Evolutionary conservation across 1,140 invertebrate genomes (phyloP).

Genomic region (Lasaia peninsularis): DNA sequence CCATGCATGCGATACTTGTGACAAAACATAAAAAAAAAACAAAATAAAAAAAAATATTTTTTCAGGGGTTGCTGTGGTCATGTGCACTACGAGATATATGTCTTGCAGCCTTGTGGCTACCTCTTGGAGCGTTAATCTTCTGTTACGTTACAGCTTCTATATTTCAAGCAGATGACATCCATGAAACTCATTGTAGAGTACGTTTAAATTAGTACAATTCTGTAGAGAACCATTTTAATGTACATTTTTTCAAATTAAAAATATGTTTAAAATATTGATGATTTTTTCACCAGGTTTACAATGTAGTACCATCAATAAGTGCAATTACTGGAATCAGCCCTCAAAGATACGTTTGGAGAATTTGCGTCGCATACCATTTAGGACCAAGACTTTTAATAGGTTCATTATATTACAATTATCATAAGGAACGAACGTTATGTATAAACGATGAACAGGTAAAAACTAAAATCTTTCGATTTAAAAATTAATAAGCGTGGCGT

Average conservation of each 20-base stretch:
- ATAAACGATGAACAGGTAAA: constrained; percentile 78
- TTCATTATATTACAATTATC: constrained; percentile 89
- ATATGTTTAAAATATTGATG: not conserved
- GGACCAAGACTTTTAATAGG: constrained; percentile 91
- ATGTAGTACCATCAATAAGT: constrained; percentile 94
- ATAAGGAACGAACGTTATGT: constrained; percentile 81
- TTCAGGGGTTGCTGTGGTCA: constrained; percentile 70
- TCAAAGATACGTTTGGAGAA: constrained; percentile 94
- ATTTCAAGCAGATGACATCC: constrained; percentile 93
- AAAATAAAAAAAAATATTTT: constrained; percentile 12
- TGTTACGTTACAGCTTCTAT: constrained; percentile 92
- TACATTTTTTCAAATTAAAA: constrained; percentile 16
- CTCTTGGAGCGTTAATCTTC: constrained; percentile 87
- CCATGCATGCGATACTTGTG: not conserved
- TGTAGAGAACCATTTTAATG: not conserved
- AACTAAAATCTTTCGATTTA: constrained; percentile 20
- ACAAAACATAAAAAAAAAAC: not conserved
- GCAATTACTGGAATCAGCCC: constrained; percentile 94
- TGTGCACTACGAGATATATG: constrained; percentile 84
- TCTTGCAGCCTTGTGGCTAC: constrained; percentile 87
- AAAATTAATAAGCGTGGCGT: no score
- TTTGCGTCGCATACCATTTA: constrained; percentile 92
- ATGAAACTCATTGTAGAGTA: constrained; percentile 94
- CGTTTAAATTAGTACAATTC: constrained; percentile 49
- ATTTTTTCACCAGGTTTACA: constrained; percentile 84